phyloP scores from a whole-genome alignment of 2,888 invertebrate species.

The Hyles lineata region DNA sequence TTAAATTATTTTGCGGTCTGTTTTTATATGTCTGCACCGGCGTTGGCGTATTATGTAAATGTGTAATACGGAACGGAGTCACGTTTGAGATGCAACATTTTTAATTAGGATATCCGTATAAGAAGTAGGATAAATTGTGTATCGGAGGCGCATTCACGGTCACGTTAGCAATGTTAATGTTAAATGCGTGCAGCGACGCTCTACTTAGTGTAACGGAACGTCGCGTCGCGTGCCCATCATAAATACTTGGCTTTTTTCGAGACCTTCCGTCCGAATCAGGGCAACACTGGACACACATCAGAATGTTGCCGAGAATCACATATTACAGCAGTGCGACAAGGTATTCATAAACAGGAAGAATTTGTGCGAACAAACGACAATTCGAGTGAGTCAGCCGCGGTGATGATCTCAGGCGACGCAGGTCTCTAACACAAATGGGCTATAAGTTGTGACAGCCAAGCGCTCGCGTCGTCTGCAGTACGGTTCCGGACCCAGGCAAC shows the following conservation, averaged over 20 bases:
- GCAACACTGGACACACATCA: conserved; percentile 10
- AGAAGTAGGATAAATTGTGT: conserved; percentile 15
- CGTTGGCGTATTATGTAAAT: background rate
- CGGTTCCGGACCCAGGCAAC: background rate
- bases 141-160: conserved; percentile 30
- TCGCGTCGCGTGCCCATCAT: conserved; percentile 50
- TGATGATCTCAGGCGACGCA: conserved; percentile 16
- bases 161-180: conserved; percentile 50
- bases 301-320: background rate
- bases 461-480: background rate
- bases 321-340: background rate
- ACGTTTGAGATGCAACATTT: conserved; percentile 1
- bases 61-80: background rate
- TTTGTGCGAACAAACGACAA: background rate
- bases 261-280: conserved; percentile 33
- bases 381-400: background rate
- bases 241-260: conserved; percentile 48
- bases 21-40: background rate
- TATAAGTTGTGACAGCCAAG: background rate
- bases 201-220: conserved; percentile 69
- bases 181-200: conserved; percentile 70
- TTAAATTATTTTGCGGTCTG: background rate
- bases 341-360: conserved; percentile 21
- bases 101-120: conserved; percentile 15
- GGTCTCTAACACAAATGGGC: background rate